Conservation (phyloP, 2,888 invertebrate genomes). For the Keiferia lycopersicella region DNA sequence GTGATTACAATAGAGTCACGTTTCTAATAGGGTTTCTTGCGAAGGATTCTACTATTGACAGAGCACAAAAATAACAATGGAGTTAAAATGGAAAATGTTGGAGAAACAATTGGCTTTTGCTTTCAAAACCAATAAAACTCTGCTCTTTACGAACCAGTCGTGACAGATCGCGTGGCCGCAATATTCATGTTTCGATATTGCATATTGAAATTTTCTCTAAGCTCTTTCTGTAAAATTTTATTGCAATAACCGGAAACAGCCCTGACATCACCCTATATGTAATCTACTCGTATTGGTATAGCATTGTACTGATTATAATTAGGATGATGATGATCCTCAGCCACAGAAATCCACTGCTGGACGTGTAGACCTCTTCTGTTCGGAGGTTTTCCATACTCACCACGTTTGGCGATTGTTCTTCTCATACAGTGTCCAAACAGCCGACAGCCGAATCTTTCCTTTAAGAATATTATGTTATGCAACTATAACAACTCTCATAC, state of each 20-base stretch:
- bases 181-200: not conserved
- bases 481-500: too few species aligned
- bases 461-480: too few species aligned
- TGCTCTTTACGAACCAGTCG: not conserved
- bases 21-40: not conserved
- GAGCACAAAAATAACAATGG: not conserved
- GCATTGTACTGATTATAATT: too few species aligned
- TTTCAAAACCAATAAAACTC: conserved; percentile 1
- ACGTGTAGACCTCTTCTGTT: too few species aligned
- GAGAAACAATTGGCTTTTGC: not conserved
- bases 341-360: too few species aligned
- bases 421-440: too few species aligned
- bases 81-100: conserved; percentile 1
- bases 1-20: conserved; percentile 28
- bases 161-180: not conserved
- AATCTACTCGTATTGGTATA: too few species aligned
- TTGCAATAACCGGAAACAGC: not conserved
- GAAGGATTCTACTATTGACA: not conserved
- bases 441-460: too few species aligned
- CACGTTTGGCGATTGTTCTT: too few species aligned
- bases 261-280: too few species aligned
- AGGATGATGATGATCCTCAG: too few species aligned
- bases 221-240: not conserved
- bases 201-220: not conserved
- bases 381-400: too few species aligned